Base-by-base conservation (phyloP, 2,888 invertebrate genomes). In the Xestia ashworthii region DNA sequence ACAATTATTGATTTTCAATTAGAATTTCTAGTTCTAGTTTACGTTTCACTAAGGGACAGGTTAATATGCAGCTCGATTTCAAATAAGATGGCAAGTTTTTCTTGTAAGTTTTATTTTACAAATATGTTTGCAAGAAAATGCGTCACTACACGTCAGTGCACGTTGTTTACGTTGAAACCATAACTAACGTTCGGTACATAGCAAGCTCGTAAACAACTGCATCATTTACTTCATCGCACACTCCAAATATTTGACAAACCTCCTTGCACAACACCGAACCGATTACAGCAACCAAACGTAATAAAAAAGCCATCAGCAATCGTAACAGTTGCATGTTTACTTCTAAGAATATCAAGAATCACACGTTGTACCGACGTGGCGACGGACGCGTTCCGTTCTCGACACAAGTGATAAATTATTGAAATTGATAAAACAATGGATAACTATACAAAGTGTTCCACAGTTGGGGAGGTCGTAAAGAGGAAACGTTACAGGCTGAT, bases 351-450 rank as follows among this genome's bases (percentile, higher is more conserved):
- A 92, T 91, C 92, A 91, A 90, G 91, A 93, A 94, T 94, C 93
- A 92, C 92, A 92, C 88, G 88, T 87, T 91, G 91, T 91, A 80
- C 92, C 91, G 90, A 92, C 87, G 94, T 92, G 95, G 75, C 85
- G 93, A 96, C 83, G 91, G 96, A 96, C 88, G 94, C 91, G 93
- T 94, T 95, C 93, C 95, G 94, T 94, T 95, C 94, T 92, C 94
- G 90, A 89, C 87, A 81, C 85, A 82, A 90, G 93, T 92, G 93
- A 96, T 96, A 96, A 96, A 96, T 96, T 95, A 96, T 95, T 94
- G 94, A 96, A 93, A 96, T 96, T 96, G 96, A 96, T 96, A 96
- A 94, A 95, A 96, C 96, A 96, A 96, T 94, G 93, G 93, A 92
- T 93, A 92, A 92, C 92, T 93, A 94, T 94, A 94, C 94, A 95